Percentiles rank a stretch among this genome's conserved stretches.
Conservation (phyloP, 2,888 invertebrate species). For the Vannuccia rotundouncinata region DNA sequence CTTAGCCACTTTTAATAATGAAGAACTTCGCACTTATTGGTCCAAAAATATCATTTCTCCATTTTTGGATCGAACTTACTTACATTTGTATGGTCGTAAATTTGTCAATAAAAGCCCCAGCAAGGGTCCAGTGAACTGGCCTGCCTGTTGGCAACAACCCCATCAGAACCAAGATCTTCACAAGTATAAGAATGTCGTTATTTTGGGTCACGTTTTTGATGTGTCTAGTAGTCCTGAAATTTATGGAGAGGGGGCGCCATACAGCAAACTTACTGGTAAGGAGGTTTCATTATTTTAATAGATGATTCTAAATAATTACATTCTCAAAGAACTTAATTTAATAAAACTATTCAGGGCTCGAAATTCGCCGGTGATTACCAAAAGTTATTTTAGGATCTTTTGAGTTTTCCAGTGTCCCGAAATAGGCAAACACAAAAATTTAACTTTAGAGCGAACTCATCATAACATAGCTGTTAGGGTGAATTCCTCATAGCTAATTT, state of each 20-base stretch:
- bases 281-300: not conserved
- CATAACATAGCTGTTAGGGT: no score
- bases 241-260: constrained; percentile 33
- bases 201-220: constrained; percentile 39
- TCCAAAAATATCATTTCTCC: not conserved
- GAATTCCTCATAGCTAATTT: no score
- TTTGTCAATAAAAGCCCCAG: not conserved
- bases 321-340: no score
- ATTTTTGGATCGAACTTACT: not conserved
- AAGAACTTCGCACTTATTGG: not conserved
- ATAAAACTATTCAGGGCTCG: no score
- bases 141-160: not conserved
- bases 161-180: constrained; percentile 3
- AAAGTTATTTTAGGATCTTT: no score
- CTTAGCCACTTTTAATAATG: not conserved
- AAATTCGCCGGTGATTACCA: no score
- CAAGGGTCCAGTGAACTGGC: not conserved
- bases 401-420: no score
- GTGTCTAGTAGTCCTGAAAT: constrained; percentile 33
- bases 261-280: constrained; percentile 35
- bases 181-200: constrained; percentile 30
- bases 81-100: not conserved
- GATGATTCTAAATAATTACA: no score
- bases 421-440: no score
- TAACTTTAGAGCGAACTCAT: no score